Percentiles rank a stretch among this genome's conserved stretches.
Conservation (phyloP, 2,797 vertebrate species). For the Odontamblyopus rebecca region DNA sequence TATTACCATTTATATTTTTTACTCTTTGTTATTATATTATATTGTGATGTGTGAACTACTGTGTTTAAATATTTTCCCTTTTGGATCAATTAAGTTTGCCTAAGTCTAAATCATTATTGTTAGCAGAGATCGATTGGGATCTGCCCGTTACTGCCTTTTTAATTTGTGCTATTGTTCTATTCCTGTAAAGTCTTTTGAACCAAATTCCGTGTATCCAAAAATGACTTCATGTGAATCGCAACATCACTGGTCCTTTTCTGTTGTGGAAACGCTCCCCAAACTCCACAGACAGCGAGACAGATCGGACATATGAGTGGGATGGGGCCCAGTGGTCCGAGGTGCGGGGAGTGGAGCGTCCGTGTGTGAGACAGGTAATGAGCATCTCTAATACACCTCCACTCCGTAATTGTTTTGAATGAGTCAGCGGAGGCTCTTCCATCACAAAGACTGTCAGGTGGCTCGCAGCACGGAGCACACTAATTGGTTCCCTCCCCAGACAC, state of each 20-base stretch:
- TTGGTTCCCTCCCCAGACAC: constrained; percentile 56
- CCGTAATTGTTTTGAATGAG: constrained; percentile 71
- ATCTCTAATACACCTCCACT: constrained; percentile 64
- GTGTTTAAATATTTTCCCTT: too few species aligned
- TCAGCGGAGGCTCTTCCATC: constrained; percentile 66
- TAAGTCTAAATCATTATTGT: too few species aligned
- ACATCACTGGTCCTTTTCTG: not conserved
- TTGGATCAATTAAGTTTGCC: too few species aligned
- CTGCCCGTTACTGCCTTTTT: too few species aligned
- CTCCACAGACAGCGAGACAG: constrained; percentile 11
- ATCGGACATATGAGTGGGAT: constrained; percentile 22
- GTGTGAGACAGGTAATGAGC: constrained; percentile 64
- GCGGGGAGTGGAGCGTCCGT: constrained; percentile 43
- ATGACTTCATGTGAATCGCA: too few species aligned
- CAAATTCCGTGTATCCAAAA: too few species aligned
- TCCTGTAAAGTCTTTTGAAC: too few species aligned
- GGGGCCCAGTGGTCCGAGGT: constrained; percentile 35
- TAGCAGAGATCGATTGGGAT: too few species aligned
- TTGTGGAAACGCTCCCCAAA: not conserved
- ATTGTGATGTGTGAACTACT: too few species aligned
- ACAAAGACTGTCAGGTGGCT: constrained; percentile 68
- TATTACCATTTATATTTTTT: too few species aligned
- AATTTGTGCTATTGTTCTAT: too few species aligned
- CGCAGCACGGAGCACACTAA: constrained; percentile 57
- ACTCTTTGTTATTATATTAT: too few species aligned